Percentiles rank a stretch among this genome's conserved stretches.
Evolutionary conservation across 30 jellyfish, hydroid and myxozoan genomes (phyloP).

Genomic region (Aurelia coerulea): DNA sequence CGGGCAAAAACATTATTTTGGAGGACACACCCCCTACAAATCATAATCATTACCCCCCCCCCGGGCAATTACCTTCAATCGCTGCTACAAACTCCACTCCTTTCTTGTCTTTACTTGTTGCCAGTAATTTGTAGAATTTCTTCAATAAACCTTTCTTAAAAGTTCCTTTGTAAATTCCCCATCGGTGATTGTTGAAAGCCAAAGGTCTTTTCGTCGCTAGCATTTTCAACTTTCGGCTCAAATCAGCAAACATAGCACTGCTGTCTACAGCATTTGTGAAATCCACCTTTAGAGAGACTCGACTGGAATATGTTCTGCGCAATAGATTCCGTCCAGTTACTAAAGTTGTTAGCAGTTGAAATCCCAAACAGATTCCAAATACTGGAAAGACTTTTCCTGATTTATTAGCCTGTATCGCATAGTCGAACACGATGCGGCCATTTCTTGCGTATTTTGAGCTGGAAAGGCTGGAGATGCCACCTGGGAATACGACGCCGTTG

Average conservation of each 20-base stretch:
- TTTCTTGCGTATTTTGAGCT: slow-evolving; percentile 47
- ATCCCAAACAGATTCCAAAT: slow-evolving; percentile 60
- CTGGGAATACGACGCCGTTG: slow-evolving; percentile 63
- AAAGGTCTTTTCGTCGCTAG: slow-evolving; percentile 1
- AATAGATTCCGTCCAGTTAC: slow-evolving; percentile 26
- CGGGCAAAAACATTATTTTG: too few relatives aligned
- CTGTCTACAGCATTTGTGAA: neutral
- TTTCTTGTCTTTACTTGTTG: slow-evolving; percentile 58
- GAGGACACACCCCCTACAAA: too few relatives aligned
- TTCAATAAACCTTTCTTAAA: slow-evolving; percentile 24
- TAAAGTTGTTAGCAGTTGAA: slow-evolving; percentile 26
- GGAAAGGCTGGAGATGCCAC: slow-evolving; percentile 45
- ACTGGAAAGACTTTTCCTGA: slow-evolving; percentile 33
- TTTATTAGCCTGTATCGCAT: slow-evolving; percentile 39
- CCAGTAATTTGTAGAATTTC: slow-evolving; percentile 33
- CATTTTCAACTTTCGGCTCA: slow-evolving; percentile 3
- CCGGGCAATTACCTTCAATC: slow-evolving; percentile 54
- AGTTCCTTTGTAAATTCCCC: slow-evolving; percentile 50
- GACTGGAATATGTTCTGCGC: slow-evolving; percentile 32
- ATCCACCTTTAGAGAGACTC: slow-evolving; percentile 23
- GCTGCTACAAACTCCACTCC: slow-evolving; percentile 81
- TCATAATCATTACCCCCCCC: neutral
- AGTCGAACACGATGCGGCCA: slow-evolving; percentile 26
- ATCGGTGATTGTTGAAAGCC: slow-evolving; percentile 63
- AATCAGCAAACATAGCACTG: slow-evolving; percentile 24